phyloP scores from a whole-genome alignment of 2,888 invertebrate genomes.

The Amphipyra berbera region DNA sequence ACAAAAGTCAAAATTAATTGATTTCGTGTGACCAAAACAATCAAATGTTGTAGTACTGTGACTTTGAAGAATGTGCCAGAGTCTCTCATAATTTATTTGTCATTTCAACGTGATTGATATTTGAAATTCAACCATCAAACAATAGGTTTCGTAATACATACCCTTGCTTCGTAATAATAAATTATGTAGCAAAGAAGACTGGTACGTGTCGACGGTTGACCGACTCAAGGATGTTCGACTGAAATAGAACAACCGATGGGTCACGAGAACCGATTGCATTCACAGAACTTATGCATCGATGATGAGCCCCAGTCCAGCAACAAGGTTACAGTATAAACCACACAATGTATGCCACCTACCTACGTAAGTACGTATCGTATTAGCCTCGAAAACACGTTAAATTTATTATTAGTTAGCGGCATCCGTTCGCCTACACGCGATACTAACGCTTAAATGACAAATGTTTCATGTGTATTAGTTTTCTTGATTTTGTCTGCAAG shows the following conservation, averaged over 20 bases:
- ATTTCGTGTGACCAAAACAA: constrained; percentile 34
- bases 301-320: constrained; percentile 56
- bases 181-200: constrained; percentile 55
- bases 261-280: constrained; percentile 66
- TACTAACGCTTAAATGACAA: constrained; percentile 18
- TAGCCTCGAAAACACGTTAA: constrained; percentile 38
- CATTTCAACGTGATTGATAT: constrained; percentile 42
- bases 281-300: constrained; percentile 72
- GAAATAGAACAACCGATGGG: constrained; percentile 71
- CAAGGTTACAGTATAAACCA: constrained; percentile 41
- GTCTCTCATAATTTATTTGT: constrained; percentile 52
- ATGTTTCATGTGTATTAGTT: constrained; percentile 16
- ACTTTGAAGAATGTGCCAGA: constrained; percentile 43
- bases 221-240: constrained; percentile 57
- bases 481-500: constrained; percentile 10
- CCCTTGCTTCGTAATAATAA: constrained; percentile 38
- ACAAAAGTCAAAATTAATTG: constrained; percentile 45
- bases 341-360: constrained; percentile 13
- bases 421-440: constrained; percentile 36
- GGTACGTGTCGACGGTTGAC: constrained; percentile 25
- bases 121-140: constrained; percentile 44
- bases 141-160: constrained; percentile 40
- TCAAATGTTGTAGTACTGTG: constrained; percentile 24
- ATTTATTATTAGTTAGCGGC: constrained; percentile 47
- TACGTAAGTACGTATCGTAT: constrained; percentile 14